Evolutionary conservation across 2,113 vertebrate genomes (phyloP), one percentile per base, ranked within the genome.

Genomic region (Mastomys coucha): DNA sequence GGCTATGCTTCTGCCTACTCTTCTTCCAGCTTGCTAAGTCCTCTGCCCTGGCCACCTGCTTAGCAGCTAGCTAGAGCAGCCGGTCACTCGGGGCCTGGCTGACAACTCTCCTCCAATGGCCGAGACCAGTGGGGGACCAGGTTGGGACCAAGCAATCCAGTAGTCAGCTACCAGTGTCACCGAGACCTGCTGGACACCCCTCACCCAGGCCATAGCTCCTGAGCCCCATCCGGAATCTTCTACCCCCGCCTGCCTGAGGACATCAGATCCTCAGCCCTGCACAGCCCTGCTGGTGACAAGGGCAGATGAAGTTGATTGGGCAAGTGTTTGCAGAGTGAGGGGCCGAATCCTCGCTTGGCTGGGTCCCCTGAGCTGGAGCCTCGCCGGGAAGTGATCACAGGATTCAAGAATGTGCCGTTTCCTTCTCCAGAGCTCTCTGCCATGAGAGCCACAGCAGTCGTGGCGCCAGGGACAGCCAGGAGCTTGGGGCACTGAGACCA

Each of bases 331-430:
- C 85, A 80, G 86, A 77, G 67, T 7, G 0, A 60, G 77, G 88
- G 63, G 88, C 76, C 0, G 31, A 45, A 45, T 84, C 95, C 92
- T 93, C 12, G 63, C 96, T 93, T 92, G 95, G 97, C 96, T 80
- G 91, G 77, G 88, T 82, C 85, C 75, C 75, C 60, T 0, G 70
- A 63, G 89, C 73, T 72, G 1, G 26, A 87, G 80, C 82, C 91
- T 90, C 82, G 22, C 80, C 77, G n/a, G 90, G 93, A 93, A 65
- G 69, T 89, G 94, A 95, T 80, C 94, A 72, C 89, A 89, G 90
- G 72, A 45, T 58, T 77, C 88, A 88, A 96, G 97, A 95, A 97
- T 85, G 90, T 19, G 70, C 69, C 1, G 0, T 14, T 92, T 94
- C 73, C 69, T 78, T 82, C 91, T 88, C 76, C 89, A 56, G 88